Evolutionary conservation across 2,888 invertebrate genomes (phyloP).

Genomic region (Chironomus riparius): DNA sequence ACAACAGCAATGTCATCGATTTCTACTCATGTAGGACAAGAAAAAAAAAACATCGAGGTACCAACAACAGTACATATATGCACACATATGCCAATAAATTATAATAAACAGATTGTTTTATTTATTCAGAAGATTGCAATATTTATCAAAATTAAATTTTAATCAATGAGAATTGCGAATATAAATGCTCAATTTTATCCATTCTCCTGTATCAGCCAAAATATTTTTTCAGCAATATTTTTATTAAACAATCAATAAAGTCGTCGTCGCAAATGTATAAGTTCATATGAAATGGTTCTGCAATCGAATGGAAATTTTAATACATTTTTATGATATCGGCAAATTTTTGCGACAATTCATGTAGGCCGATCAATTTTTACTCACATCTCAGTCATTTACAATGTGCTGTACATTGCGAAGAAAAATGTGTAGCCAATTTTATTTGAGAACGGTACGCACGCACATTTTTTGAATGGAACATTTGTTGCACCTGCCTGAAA

Average conservation of each 20-base stretch:
- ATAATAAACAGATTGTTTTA: not conserved
- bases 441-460: not conserved
- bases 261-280: not conserved
- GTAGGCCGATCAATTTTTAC: not conserved
- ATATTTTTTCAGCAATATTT: not conserved
- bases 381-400: not conserved
- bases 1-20: not conserved
- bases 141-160: not conserved
- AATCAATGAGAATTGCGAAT: not conserved
- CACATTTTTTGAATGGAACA: not conserved
- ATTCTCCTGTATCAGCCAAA: no score
- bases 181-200: no score
- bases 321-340: no score
- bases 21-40: not conserved
- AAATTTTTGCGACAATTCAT: not conserved
- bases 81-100: not conserved
- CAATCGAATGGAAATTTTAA: no score
- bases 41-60: no score
- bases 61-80: no score
- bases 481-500: not conserved
- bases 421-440: not conserved
- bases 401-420: not conserved
- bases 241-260: not conserved
- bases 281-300: not conserved
- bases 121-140: not conserved